Evolutionary conservation across 2,888 invertebrate genomes (phyloP), one percentile per base, ranked within the genome.

Genomic region (Clitarchus hookeri): DNA sequence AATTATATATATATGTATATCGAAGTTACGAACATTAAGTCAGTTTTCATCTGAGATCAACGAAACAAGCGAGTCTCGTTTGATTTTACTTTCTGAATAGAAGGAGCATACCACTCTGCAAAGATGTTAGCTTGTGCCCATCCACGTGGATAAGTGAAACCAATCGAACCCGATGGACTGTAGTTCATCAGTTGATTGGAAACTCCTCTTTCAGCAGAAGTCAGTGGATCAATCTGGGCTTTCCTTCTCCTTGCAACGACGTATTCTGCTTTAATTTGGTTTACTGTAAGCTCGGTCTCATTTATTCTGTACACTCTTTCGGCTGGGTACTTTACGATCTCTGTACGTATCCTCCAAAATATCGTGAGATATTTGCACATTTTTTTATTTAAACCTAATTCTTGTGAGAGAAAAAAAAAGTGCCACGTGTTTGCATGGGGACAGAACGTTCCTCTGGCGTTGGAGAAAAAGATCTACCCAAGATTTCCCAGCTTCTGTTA

Each of bases 311-410:
- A 36, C 36, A 36, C 36, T 4, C 36, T 36, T 36, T 36, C 4
- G 36, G 36, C 36, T 36, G 36, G 36, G 78, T 77, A 84, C 13
- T 48, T 84, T 77, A 36, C 54, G 36, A 4, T 84, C 53, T 16
- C 44, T 84, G 23, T 77, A 86, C 9, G n/a, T 27, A 23, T 26
- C 25, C 6, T 36, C 86, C 44, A 84, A 44, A 36, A 11, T 84
- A 19, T 82, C 44, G 36, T 84, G 84, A 65, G 84, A 78, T 19
- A 19, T 26, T 44, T 86, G 26, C 19, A 86, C 85, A 23, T 78
- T n/a, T 79, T 84, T 36, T 85, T 82, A 44, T 84, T 84, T n/a
- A 86, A 86, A 19, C 80, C 86, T 48, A 84, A 65, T 36, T 36
- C 36, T 36, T 36, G 85, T 27, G 36, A 80, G 11, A n/a, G 16